Evolutionary conservation across 2,797 vertebrate genomes (phyloP), one percentile per base, ranked within the genome.

Genomic region (Mionectes olivaceus): DNA sequence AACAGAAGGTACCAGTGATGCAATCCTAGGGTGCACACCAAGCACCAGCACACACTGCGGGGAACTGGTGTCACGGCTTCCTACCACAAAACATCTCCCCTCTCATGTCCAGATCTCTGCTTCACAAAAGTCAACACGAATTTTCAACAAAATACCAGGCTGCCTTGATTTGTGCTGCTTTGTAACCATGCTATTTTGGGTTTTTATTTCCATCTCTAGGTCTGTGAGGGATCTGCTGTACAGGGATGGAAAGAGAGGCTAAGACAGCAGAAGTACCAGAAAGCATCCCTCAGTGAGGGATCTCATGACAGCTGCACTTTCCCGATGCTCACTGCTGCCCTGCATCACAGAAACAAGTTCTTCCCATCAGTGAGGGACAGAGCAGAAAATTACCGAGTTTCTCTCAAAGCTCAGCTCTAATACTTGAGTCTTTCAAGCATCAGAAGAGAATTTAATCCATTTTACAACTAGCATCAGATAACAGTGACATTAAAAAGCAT

Each of bases 401-500:
- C 39, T 50, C 82, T 91, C 83, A 87, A 92, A 95, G 90, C 56
- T 73, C 65, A 61, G 44, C 70, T 64, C 61, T 82, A 87, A 96
- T 77, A 50, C 63, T 95, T 28, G 37, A 91, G 82, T 32, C 76
- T 93, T 96, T 93, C 76, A 73, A 83, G 80, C 74, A 90, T 60
- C 85, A 90, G 87, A 93, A 91, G 77, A 78, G 74, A 35, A 90
- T 82, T 96, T 87, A 91, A 94, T 85, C 91, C 92, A 67, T 91
- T 95, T 92, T 88, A 73, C 80, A 86, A 71, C 87, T 9, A 70
- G 75, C 80, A 91, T 95, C 95, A 95, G 94, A 95, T 94, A 96
- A 49, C 32, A 35, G 73, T 64, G 87, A 91, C 69, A 83, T 86
- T 92, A 93, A 91, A 95, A 91, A 88, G 78, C 84, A 86, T 68